Evolutionary conservation across 1,140 invertebrate species (phyloP).

Genomic region (Diachasma alloeum): DNA sequence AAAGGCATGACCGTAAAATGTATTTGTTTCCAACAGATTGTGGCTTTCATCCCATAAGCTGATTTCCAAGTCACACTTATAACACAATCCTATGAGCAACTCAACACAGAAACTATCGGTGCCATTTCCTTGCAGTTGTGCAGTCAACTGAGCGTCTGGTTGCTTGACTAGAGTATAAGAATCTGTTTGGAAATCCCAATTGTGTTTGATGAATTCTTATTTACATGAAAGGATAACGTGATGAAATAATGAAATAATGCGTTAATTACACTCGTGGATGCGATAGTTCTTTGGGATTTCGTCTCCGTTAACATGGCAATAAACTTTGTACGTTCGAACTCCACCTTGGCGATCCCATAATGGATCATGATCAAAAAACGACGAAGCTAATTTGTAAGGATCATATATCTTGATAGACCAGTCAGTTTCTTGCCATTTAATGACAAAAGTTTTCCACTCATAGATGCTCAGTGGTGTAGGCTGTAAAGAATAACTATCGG

Average conservation of each 20-base stretch:
- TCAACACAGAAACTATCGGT: conserved; percentile 30
- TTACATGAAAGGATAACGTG: too few relatives aligned
- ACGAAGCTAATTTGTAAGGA: conserved; percentile 1
- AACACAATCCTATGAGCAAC: conserved; percentile 36
- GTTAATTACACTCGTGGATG: conserved; percentile 35
- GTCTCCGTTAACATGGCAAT: background rate
- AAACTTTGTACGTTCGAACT: conserved; percentile 11
- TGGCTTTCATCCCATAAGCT: background rate
- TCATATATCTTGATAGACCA: conserved; percentile 30
- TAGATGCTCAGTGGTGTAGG: background rate
- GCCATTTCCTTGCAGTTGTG: background rate
- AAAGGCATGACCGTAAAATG: background rate
- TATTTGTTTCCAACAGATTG: background rate
- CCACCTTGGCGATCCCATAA: background rate
- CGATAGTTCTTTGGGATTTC: conserved; percentile 9
- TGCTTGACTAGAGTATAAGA: conserved; percentile 27
- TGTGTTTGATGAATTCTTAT: too few relatives aligned
- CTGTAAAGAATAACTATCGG: background rate
- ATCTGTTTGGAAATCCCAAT: conserved; percentile 20
- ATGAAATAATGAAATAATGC: background rate
- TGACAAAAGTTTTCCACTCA: conserved; percentile 38
- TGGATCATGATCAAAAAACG: conserved; percentile 3
- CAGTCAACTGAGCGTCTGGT: conserved; percentile 9
- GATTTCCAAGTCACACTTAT: conserved; percentile 30
- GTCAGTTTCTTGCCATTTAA: conserved; percentile 25